Evolutionary conservation across 1,140 invertebrate genomes (phyloP).

Genomic region (Sycobia sp.): DNA sequence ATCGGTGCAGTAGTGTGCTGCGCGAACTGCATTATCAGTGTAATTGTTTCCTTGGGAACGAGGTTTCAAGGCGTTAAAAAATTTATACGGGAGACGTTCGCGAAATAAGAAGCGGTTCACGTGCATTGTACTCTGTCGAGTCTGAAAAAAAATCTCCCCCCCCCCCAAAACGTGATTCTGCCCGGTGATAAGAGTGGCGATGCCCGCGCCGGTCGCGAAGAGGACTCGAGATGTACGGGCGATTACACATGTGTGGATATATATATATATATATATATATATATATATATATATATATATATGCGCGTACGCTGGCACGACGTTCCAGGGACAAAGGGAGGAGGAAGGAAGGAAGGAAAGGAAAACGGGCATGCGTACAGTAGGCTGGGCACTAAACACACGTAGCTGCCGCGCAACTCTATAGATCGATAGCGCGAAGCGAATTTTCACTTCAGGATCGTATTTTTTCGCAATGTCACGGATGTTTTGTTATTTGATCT

Average conservation of each 20-base stretch:
- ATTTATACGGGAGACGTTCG: conserved; percentile 1
- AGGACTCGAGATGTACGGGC: neutral
- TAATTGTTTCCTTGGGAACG: conserved; percentile 34
- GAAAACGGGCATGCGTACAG: neutral
- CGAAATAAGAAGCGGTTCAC: conserved; percentile 12
- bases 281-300: no score
- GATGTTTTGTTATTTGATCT: no score
- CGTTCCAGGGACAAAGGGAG: neutral
- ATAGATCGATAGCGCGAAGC: conserved; percentile 16
- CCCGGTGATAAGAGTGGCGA: conserved; percentile 8
- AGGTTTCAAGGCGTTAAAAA: conserved; percentile 23
- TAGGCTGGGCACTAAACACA: neutral
- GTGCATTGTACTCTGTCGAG: no score
- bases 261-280: conserved; percentile 2
- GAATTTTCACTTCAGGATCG: conserved; percentile 12
- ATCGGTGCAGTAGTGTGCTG: neutral
- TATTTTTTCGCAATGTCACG: neutral
- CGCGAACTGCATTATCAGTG: conserved; percentile 36
- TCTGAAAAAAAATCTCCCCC: no score
- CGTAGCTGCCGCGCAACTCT: no score
- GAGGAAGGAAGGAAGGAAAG: neutral
- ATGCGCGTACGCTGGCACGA: no score
- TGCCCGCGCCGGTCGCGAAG: no score
- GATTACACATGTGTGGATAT: neutral
- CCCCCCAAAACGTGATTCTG: neutral